Evolutionary conservation across 2,113 vertebrate genomes (phyloP), one percentile per base, ranked within the genome.

Genomic region (Lophochroa leadbeateri): DNA sequence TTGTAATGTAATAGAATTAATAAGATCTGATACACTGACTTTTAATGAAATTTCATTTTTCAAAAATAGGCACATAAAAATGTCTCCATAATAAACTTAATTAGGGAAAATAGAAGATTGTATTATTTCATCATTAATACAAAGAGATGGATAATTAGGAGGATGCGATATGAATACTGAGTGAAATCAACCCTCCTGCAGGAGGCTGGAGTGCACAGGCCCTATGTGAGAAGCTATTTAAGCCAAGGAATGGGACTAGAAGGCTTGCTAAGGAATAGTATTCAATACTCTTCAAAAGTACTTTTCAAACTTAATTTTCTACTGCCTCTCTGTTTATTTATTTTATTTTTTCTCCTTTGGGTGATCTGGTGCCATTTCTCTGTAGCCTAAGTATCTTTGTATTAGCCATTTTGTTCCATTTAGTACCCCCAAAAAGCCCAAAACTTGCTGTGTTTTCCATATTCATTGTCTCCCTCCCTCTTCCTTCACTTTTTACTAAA

Each of bases 21-120:
- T 98, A 98, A 97, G 97, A 98, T 98, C 98, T 97, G 97, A 98
- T 98, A 97, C 93, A 96, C 87, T 94, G 96, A 97, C 94, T 98
- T 98, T 95, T 98, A 98, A 98, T 98, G 97, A 96, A 98, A 98
- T 98, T 98, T 97, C 95, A 97, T 96, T 98, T 97, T 97, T 96
- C 93, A 97, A 97, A 98, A 98, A 97, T 97, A 98, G 97, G 82
- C 97, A 93, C 95, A 98, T 96, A 96, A 98, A 97, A 98, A 98
- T 97, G 95, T 95, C 96, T 97, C 96, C 94, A 96, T 98, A 98
- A 98, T 98, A 97, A 98, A 97, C 97, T 98, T 97, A 97, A 98
- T 98, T 98, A 98, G 96, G 94, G 97, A 98, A 98, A 98, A 98
- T 97, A 97, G 98, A 96, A 98, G 95, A 98, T 97, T 97, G 96